Evolutionary conservation across 1,140 invertebrate genomes (phyloP).

Genomic region (Cryptotermes secundus): DNA sequence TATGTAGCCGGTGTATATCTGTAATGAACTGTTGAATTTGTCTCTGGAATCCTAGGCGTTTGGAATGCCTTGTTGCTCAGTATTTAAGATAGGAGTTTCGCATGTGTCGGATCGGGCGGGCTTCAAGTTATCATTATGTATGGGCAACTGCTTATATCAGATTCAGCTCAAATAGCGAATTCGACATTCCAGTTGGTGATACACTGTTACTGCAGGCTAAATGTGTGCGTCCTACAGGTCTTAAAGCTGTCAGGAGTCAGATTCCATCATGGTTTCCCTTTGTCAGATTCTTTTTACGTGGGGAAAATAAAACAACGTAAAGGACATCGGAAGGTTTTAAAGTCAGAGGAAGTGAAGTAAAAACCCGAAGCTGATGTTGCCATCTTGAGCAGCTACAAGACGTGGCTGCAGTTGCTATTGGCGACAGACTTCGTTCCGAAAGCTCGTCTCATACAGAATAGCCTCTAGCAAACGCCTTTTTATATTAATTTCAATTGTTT

Average conservation of each 20-base stretch:
- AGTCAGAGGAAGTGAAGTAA: constrained; percentile 25
- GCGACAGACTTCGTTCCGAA: background rate
- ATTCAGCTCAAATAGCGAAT: background rate
- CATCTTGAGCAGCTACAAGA: constrained; percentile 22
- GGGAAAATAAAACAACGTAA: constrained; percentile 7
- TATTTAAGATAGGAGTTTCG: background rate
- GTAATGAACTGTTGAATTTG: too few relatives aligned
- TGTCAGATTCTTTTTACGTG: constrained; percentile 23
- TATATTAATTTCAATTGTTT: background rate
- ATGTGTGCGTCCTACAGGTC: background rate
- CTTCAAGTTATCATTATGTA: background rate
- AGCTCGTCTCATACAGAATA: background rate
- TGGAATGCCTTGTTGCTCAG: too few relatives aligned
- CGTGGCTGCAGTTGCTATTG: background rate
- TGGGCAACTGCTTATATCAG: too few relatives aligned
- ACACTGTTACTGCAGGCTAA: constrained; percentile 2
- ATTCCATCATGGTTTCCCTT: constrained; percentile 22
- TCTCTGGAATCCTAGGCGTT: too few relatives aligned
- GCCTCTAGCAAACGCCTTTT: background rate
- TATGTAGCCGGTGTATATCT: background rate
- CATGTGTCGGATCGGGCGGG: background rate
- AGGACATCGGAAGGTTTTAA: constrained; percentile 27
- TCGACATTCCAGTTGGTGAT: constrained; percentile 1
- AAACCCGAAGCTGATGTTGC: background rate
- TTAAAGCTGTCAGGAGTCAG: constrained; percentile 24